Conservation (phyloP, 2,888 invertebrate species). For the Calameuta pallipes region DNA sequence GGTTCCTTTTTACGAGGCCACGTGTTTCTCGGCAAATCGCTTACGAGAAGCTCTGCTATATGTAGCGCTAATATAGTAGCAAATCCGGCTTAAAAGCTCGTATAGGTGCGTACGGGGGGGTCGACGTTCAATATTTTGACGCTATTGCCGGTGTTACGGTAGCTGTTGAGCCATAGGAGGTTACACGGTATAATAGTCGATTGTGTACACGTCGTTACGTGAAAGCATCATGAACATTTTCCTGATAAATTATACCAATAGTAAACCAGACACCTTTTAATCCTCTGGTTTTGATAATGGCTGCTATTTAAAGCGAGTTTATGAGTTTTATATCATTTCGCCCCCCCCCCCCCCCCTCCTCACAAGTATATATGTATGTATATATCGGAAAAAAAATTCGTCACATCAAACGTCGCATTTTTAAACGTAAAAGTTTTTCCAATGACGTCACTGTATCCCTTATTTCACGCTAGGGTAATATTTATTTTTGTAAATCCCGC, state of each 20-base stretch:
- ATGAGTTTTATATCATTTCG: too few relatives aligned
- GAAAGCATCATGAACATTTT: background rate
- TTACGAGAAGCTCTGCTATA: conserved; percentile 27
- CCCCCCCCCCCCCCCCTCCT: too few relatives aligned
- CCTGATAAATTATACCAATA: background rate
- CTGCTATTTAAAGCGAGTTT: background rate
- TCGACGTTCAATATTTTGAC: conserved; percentile 27
- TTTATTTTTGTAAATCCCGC: too few relatives aligned
- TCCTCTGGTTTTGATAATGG: background rate
- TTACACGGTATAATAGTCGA: background rate
- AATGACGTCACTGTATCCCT: background rate
- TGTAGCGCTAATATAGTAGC: conserved; percentile 20
- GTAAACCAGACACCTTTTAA: background rate
- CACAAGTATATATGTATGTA: too few relatives aligned
- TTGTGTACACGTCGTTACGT: background rate
- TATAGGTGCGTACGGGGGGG: conserved; percentile 15
- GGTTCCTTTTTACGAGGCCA: conserved; percentile 4
- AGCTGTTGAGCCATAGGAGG: background rate
- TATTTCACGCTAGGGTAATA: too few relatives aligned
- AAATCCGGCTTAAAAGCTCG: conserved; percentile 36
- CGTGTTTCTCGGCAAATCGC: conserved; percentile 23
- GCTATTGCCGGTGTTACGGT: background rate
- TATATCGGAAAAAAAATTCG: background rate
- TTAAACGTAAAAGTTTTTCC: background rate
- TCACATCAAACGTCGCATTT: background rate